Evolutionary conservation across 1,140 invertebrate genomes (phyloP).

Genomic region (Pseudomyrmex concolor): DNA sequence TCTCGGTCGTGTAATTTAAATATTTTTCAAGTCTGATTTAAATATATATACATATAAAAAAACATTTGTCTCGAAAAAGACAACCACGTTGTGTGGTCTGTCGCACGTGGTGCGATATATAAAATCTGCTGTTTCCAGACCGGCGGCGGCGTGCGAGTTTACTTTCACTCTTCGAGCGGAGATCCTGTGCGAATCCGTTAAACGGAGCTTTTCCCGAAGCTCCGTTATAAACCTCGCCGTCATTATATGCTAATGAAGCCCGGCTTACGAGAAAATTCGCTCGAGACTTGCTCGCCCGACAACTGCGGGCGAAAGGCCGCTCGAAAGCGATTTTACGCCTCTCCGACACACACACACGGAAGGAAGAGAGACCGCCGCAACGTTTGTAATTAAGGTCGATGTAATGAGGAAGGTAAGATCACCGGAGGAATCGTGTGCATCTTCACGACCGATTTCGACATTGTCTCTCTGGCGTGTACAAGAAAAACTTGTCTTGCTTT

Average conservation of each 20-base stretch:
- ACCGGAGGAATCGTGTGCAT: background rate
- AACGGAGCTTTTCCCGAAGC: conserved; percentile 61
- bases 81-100: background rate
- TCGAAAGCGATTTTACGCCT: conserved; percentile 54
- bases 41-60: too few species aligned
- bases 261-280: conserved; percentile 20
- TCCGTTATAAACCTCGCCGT: conserved; percentile 12
- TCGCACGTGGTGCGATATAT: conserved; percentile 7
- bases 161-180: conserved; percentile 66
- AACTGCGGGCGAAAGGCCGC: conserved; percentile 28
- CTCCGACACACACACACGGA: background rate
- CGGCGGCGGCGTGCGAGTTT: background rate
- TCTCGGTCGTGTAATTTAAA: background rate
- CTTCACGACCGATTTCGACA: conserved; percentile 38
- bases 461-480: conserved; percentile 21
- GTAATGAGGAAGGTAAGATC: conserved; percentile 57
- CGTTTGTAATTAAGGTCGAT: conserved; percentile 63
- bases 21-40: too few species aligned
- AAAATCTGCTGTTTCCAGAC: background rate
- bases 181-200: conserved; percentile 9
- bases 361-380: conserved; percentile 44
- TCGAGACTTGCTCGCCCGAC: conserved; percentile 8
- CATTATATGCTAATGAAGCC: conserved; percentile 63
- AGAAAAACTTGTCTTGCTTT: conserved; percentile 19
- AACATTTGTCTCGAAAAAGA: too few species aligned